Evolutionary conservation across 2,797 vertebrate genomes (phyloP), one percentile per base, ranked within the genome.

Genomic region (Lithobates pipiens): DNA sequence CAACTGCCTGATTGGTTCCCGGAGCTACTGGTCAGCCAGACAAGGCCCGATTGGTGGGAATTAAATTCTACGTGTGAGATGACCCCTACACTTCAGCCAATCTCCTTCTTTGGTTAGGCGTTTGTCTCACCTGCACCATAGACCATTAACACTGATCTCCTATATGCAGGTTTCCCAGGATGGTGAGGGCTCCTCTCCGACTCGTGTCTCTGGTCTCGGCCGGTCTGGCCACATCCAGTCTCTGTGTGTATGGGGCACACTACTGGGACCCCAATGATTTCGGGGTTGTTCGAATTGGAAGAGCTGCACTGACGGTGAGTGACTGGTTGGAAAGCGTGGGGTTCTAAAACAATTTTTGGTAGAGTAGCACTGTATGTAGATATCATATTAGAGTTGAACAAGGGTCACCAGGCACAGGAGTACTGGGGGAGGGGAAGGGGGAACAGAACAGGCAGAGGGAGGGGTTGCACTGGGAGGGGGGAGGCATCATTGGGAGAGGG

Each of bases 221-320:
- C 63, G 93, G 92, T 29, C 91, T 96, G 0, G 93, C 95, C 57
- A 93, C 96, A 42, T 96, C 97, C 15, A 96, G 97, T n/a, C 76
- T 97, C 85, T 97, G 95, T 89, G 82, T 98, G 21, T 95, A 97
- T 86, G 91, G 90, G 78, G 93, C 88, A 89, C 93, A 91, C 84
- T 94, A 93, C 80, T 85, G 97, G 92, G 96, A 99, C 91, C 93
- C 94, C 89, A 97, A 91, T 85, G 98, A 99, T 90, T 94, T 99
- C 87, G 97, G 97, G 21, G 84, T 97, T 8, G 89, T 99, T 88
- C 94, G 98, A 87, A 96, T 98, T 32, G 96, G 97, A 88, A 94
- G 98, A 91, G 97, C 98, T 2, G 94, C 97, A 65, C 93, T 93
- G 71, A 95, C 96, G 32, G 98, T 99, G 93, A 95, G 96, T 94